These are phyloP conservation scores for Diprion similis DNA, from an alignment of 1,140 invertebrate species.

Conservation along the genomic window DNA sequence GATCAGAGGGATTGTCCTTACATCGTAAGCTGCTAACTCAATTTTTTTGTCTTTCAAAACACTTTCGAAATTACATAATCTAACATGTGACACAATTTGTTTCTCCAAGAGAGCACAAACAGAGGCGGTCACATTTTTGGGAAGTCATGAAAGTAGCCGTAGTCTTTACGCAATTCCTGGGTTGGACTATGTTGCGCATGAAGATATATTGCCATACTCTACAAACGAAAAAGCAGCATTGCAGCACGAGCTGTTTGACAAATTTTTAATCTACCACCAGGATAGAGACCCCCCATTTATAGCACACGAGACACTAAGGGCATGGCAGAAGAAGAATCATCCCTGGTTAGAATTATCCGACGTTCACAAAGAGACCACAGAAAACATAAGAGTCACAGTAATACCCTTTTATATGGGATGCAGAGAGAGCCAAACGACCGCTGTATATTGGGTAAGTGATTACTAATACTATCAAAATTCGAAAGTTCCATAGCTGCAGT, in stretches of 20 bases:
- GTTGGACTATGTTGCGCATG: slow-evolving; percentile 95
- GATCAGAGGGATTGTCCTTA: slow-evolving; percentile 95
- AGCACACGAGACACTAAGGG: slow-evolving; percentile 87
- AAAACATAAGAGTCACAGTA: slow-evolving; percentile 93
- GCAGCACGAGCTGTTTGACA: slow-evolving; percentile 95
- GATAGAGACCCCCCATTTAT: slow-evolving; percentile 88
- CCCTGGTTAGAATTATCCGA: slow-evolving; percentile 96
- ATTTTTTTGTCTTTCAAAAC: background rate
- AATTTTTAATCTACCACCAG: slow-evolving; percentile 85
- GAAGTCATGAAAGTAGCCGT: slow-evolving; percentile 92
- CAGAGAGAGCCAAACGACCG: slow-evolving; percentile 84
- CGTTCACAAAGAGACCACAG: slow-evolving; percentile 97
- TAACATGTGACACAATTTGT: slow-evolving; percentile 13
- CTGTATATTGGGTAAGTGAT: slow-evolving; percentile 87
- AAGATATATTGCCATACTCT: slow-evolving; percentile 90
- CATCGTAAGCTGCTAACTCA: slow-evolving; percentile 75
- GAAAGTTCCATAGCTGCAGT: too few species aligned
- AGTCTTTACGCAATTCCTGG: slow-evolving; percentile 95
- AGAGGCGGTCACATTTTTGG: slow-evolving; percentile 96
- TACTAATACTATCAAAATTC: too few species aligned
- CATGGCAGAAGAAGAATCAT: slow-evolving; percentile 98
- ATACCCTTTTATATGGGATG: slow-evolving; percentile 98
- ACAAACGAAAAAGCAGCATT: slow-evolving; percentile 84
- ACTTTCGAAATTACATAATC: slow-evolving; percentile 1
- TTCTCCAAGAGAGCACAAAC: slow-evolving; percentile 86